Percentiles rank a stretch among this genome's conserved stretches.
phyloP scores from a whole-genome alignment of 2,888 invertebrate genomes.

The Isoperla grammatica region DNA sequence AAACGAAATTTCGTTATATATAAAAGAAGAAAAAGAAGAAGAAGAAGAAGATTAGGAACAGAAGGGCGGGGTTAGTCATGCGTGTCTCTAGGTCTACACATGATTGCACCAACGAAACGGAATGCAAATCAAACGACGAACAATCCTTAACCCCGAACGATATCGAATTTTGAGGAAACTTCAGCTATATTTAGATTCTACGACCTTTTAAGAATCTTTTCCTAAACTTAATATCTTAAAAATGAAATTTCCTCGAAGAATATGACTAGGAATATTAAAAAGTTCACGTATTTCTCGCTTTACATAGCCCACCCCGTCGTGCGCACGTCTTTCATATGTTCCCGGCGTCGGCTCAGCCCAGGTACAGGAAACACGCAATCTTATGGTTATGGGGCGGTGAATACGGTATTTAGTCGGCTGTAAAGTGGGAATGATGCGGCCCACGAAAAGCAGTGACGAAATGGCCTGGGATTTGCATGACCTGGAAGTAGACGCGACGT shows the following conservation, averaged over 20 bases:
- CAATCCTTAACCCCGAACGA: no score
- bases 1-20: no score
- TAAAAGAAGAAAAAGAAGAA: no score
- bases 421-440: constrained; percentile 5
- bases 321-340: no score
- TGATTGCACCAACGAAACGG: no score
- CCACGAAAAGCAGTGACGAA: background rate
- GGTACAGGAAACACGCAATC: background rate
- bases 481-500: no score
- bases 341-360: no score
- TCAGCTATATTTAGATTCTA: background rate
- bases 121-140: no score
- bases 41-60: no score
- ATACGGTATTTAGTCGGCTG: constrained; percentile 13
- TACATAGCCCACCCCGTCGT: background rate
- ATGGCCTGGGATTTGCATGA: constrained; percentile 4
- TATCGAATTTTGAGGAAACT: no score
- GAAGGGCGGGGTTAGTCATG: no score
- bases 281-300: constrained; percentile 11
- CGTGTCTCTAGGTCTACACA: no score
- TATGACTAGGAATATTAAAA: constrained; percentile 8
- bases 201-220: constrained; percentile 4
- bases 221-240: constrained; percentile 1
- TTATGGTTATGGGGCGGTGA: constrained; percentile 15
- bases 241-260: constrained; percentile 2